A percentile compares a stretch with the other conserved stretches of the same genome.
Conservation (phyloP, 2,797 vertebrate species). For the Myotis findleyi region DNA sequence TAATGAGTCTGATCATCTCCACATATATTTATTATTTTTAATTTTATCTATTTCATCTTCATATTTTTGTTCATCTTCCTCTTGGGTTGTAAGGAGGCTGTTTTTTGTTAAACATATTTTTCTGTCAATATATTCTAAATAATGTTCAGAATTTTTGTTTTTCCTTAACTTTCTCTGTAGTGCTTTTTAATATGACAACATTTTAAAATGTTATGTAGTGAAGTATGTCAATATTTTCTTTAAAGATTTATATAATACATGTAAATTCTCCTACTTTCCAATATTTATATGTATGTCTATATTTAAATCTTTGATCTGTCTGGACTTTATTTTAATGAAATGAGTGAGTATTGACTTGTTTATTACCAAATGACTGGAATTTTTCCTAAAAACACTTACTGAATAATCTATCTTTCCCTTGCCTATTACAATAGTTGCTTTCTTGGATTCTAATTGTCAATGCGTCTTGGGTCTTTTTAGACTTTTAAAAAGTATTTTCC, state of each 20-base stretch:
- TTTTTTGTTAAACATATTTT: not conserved
- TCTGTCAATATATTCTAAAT: not conserved
- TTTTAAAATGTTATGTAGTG: not conserved
- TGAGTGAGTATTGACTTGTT: not conserved
- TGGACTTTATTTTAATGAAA: constrained; percentile 23
- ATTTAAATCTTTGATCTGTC: not conserved
- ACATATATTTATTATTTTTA: not conserved
- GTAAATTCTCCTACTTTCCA: not conserved
- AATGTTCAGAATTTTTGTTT: not conserved
- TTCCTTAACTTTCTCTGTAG: not conserved
- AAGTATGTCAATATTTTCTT: constrained; percentile 19
- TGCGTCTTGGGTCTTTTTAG: not conserved
- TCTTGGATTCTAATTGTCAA: not conserved
- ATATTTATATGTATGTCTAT: not conserved
- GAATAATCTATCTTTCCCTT: not conserved
- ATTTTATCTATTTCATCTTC: not conserved
- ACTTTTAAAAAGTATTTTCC: constrained; percentile 19
- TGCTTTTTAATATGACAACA: not conserved
- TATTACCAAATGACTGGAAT: not conserved
- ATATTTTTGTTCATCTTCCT: not conserved
- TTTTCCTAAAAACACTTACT: not conserved
- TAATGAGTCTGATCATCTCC: not conserved
- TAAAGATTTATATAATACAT: not conserved
- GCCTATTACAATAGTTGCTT: not conserved
- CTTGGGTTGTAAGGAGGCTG: not conserved